These are phyloP conservation scores for Cephus cinctus DNA, from an alignment of 1,140 invertebrate genomes.

Conservation along the genomic window DNA sequence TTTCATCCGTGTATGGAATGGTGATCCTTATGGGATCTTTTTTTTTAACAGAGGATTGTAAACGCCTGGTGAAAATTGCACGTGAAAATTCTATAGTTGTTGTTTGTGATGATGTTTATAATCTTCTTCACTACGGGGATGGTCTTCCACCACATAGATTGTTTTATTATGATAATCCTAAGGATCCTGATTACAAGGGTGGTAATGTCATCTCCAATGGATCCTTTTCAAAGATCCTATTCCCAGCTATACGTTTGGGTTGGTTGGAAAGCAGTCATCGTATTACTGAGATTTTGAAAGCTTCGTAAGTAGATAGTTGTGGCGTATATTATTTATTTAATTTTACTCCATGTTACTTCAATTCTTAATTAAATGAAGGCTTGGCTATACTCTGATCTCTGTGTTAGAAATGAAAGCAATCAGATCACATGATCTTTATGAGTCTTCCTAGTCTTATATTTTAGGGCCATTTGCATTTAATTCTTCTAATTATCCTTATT, in stretches of 20 bases:
- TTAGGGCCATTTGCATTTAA: too few relatives aligned
- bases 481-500: neutral
- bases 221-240: constrained; percentile 68
- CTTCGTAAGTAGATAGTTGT: constrained; percentile 40
- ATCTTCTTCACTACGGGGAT: constrained; percentile 61
- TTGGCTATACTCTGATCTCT: too few relatives aligned
- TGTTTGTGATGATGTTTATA: constrained; percentile 69
- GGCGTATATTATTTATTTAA: neutral
- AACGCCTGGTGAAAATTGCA: constrained; percentile 57
- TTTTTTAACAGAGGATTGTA: constrained; percentile 46
- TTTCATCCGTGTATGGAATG: constrained; percentile 1
- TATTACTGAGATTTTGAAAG: constrained; percentile 48
- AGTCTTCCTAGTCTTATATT: too few relatives aligned
- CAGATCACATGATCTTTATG: too few relatives aligned
- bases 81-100: constrained; percentile 60
- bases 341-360: too few relatives aligned
- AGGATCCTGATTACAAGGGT: constrained; percentile 44
- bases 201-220: constrained; percentile 68
- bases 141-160: constrained; percentile 54
- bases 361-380: too few relatives aligned
- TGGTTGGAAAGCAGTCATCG: constrained; percentile 64
- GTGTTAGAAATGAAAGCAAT: too few relatives aligned
- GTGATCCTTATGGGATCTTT: constrained; percentile 11
- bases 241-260: constrained; percentile 64
- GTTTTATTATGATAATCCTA: constrained; percentile 56